These are phyloP conservation scores for Ictalurus furcatus DNA, from an alignment of 2,113 vertebrate genomes.

Conservation along the genomic window DNA sequence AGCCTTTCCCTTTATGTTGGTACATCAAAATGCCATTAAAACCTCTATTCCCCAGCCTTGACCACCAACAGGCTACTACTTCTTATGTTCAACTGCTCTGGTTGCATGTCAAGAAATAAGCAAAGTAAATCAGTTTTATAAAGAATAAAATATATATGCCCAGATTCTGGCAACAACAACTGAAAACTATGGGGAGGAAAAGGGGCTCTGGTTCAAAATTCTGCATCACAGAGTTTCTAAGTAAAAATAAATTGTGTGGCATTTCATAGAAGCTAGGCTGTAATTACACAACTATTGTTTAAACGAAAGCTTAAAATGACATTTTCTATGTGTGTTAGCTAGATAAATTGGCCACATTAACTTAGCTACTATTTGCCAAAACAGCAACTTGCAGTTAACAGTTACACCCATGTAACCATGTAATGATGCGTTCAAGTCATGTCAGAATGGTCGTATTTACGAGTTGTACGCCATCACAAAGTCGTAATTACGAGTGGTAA, in stretches of 20 bases:
- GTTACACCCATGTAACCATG: too few species aligned
- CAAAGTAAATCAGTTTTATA: conserved; percentile 7
- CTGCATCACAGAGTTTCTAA: background rate
- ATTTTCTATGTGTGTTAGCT: background rate
- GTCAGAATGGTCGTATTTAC: too few species aligned
- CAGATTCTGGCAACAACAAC: background rate
- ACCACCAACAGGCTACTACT: conserved; percentile 58
- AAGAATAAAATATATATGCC: conserved; percentile 28
- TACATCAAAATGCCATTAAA: conserved; percentile 99
- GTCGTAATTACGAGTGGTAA: too few species aligned
- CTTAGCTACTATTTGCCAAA: background rate
- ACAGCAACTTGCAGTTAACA: background rate
- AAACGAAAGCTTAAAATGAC: background rate
- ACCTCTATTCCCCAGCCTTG: conserved; percentile 70
- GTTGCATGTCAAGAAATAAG: conserved; percentile 58
- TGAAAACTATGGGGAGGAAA: background rate
- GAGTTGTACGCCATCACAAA: too few species aligned
- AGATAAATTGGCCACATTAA: background rate
- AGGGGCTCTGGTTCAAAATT: background rate
- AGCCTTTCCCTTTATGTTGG: conserved; percentile 85
- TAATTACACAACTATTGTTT: background rate
- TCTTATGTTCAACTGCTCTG: conserved; percentile 72
- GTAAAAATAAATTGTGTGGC: background rate
- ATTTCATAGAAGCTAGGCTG: background rate
- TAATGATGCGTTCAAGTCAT: background rate